Conservation (phyloP, 2,113 vertebrate species). For the Mola mola region DNA sequence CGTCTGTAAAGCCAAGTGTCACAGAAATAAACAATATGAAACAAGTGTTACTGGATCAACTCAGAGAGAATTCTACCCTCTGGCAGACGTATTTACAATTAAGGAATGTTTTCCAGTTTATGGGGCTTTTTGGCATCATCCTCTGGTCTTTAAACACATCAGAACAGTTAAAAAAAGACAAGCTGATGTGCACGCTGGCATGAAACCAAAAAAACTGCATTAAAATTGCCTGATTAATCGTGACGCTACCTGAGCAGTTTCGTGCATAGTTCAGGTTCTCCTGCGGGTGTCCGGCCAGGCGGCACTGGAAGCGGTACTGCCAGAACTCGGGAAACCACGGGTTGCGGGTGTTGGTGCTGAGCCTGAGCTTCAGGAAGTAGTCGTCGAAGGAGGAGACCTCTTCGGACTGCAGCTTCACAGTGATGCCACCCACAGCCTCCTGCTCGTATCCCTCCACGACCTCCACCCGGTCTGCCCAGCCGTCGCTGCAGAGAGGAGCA, state of each 20-base stretch:
- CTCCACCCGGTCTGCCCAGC: constrained; percentile 98
- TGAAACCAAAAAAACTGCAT: constrained; percentile 22
- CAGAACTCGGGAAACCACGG: constrained; percentile 99
- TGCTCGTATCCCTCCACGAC: constrained; percentile 96
- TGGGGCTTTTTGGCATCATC: constrained; percentile 39
- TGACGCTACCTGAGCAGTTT: constrained; percentile 91
- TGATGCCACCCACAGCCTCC: constrained; percentile 96
- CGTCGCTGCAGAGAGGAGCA: constrained; percentile 84
- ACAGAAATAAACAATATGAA: constrained; percentile 73
- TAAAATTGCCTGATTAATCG: background rate
- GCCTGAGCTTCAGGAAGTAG: constrained; percentile 91
- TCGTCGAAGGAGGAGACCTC: constrained; percentile 94
- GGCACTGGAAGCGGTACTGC: constrained; percentile 97
- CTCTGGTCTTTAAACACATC: constrained; percentile 42
- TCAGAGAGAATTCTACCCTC: constrained; percentile 35
- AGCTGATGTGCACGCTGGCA: constrained; percentile 22
- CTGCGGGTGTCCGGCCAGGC: constrained; percentile 88
- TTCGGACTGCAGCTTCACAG: constrained; percentile 93
- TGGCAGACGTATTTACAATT: constrained; percentile 60
- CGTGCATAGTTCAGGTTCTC: constrained; percentile 91
- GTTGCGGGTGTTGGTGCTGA: constrained; percentile 93
- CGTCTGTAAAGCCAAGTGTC: constrained; percentile 76
- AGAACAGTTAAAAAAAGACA: constrained; percentile 41
- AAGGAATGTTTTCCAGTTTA: constrained; percentile 58
- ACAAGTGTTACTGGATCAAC: constrained; percentile 64